Conservation (phyloP, 2,888 invertebrate genomes). For the Didymodactylos carnosus region DNA sequence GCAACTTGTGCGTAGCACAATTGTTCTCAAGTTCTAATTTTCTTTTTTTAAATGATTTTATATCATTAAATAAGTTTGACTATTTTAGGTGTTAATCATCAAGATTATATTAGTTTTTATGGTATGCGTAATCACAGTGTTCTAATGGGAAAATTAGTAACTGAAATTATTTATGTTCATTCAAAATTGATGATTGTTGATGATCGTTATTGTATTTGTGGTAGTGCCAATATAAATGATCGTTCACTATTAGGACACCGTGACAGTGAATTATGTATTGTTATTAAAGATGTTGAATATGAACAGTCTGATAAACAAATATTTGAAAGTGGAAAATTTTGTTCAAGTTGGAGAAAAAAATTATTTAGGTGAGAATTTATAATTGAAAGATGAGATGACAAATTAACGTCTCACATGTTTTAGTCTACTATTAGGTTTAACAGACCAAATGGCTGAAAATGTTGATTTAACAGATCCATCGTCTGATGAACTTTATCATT, state of each 20-base stretch:
- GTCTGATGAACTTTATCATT: slow-evolving; percentile 6
- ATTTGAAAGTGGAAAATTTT: slow-evolving; percentile 1
- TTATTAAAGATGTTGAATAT: slow-evolving; percentile 48
- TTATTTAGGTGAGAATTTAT: not conserved
- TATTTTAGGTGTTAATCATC: slow-evolving; percentile 37
- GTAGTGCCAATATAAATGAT: slow-evolving; percentile 94
- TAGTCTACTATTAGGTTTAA: slow-evolving; percentile 4
- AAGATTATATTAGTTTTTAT: slow-evolving; percentile 70
- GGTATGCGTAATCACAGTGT: slow-evolving; percentile 48
- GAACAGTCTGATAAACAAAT: not conserved
- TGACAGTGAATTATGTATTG: slow-evolving; percentile 69
- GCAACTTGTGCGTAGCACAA: no score
- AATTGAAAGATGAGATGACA: not conserved
- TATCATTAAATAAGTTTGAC: no score
- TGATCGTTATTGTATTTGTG: slow-evolving; percentile 72
- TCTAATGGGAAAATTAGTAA: slow-evolving; percentile 27
- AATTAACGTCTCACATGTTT: not conserved
- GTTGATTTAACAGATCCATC: slow-evolving; percentile 2
- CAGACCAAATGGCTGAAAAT: not conserved
- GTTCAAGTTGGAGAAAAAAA: not conserved
- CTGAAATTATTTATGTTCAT: slow-evolving; percentile 87
- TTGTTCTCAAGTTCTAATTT: no score
- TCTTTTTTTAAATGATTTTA: no score
- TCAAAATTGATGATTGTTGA: slow-evolving; percentile 86
- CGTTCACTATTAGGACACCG: slow-evolving; percentile 74